These are phyloP conservation scores for Rachycentron canadum DNA, from an alignment of 2,797 vertebrate species.

Conservation along the genomic window DNA sequence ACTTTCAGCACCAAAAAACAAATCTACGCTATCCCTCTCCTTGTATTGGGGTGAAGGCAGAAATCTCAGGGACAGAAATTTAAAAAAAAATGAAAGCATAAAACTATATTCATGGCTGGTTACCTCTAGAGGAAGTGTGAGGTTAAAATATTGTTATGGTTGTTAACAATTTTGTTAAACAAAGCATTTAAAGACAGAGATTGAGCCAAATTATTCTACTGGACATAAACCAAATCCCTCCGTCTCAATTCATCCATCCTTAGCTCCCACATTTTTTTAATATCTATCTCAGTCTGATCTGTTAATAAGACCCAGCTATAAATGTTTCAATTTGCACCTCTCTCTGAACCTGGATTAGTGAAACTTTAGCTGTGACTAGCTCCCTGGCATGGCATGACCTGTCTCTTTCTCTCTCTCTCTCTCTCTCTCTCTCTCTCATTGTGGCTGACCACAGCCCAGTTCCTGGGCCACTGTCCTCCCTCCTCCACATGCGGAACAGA, in stretches of 20 bases:
- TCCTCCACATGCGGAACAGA: conserved; percentile 94
- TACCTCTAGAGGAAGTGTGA: neutral
- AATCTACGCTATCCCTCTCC: too few species aligned
- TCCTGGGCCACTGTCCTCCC: conserved; percentile 85
- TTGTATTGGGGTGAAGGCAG: neutral
- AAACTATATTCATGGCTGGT: neutral
- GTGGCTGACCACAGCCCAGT: conserved; percentile 74
- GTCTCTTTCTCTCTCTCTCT: conserved; percentile 44
- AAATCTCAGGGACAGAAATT: too few species aligned
- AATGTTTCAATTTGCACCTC: conserved; percentile 63
- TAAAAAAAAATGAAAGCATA: too few species aligned
- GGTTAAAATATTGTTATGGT: neutral
- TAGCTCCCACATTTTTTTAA: neutral
- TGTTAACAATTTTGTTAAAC: neutral
- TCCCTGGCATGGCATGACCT: conserved; percentile 52
- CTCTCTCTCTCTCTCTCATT: conserved; percentile 89
- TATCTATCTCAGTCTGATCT: conserved; percentile 15
- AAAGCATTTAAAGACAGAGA: neutral
- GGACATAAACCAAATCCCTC: neutral
- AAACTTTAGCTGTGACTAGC: conserved; percentile 51
- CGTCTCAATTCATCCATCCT: neutral
- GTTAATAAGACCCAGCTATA: conserved; percentile 33
- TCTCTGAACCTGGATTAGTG: conserved; percentile 56
- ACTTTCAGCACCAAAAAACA: neutral
- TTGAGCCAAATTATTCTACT: neutral